Conservation (phyloP, 2,797 vertebrate species). For the Acanthis flammea region DNA sequence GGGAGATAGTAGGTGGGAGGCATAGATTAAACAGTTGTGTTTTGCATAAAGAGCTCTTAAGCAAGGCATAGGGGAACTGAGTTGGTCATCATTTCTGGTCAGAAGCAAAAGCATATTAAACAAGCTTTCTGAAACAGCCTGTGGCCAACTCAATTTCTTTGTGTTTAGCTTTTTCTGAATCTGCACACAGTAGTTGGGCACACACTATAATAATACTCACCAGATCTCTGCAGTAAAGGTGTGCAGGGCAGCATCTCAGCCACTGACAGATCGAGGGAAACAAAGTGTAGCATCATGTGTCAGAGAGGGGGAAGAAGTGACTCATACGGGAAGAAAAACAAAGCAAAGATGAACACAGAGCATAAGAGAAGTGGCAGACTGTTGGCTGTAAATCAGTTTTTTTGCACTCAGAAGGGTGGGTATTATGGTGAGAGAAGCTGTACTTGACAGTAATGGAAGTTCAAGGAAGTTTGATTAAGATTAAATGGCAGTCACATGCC, state of each 20-base stretch:
- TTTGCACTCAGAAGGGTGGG: background rate
- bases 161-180: background rate
- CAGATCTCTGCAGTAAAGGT: background rate
- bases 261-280: background rate
- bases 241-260: background rate
- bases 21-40: background rate
- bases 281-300: background rate
- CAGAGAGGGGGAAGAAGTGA: conserved; percentile 15
- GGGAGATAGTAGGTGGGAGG: background rate
- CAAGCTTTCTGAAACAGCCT: background rate
- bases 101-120: background rate
- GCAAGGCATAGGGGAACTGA: background rate
- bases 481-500: conserved; percentile 31
- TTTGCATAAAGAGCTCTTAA: background rate
- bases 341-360: background rate
- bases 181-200: background rate
- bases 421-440: background rate
- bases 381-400: background rate
- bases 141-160: background rate
- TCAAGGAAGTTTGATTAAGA: conserved; percentile 50
- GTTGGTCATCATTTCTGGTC: background rate
- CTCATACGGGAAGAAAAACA: conserved; percentile 46
- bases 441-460: conserved; percentile 35
- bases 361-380: background rate
- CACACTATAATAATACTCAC: background rate